phyloP scores from a whole-genome alignment of 2,888 invertebrate genomes.

The Ommatoiulus sabulosus region DNA sequence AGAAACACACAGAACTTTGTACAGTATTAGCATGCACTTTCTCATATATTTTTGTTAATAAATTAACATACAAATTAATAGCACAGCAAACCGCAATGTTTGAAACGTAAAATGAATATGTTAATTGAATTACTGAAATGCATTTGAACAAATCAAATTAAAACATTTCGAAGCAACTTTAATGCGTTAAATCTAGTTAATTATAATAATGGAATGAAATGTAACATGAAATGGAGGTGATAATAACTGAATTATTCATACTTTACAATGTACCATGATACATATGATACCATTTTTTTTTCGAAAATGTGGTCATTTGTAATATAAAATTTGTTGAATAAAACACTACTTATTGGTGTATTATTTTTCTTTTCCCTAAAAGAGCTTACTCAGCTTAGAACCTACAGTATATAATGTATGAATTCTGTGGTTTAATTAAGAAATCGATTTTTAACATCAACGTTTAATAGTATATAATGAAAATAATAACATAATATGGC shows the following conservation, averaged over 20 bases:
- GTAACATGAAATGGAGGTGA: no score
- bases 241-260: no score
- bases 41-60: conserved; percentile 73
- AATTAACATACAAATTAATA: conserved; percentile 65
- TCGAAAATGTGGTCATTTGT: no score
- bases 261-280: no score
- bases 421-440: not conserved
- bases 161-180: not conserved
- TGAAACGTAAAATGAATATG: not conserved
- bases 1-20: conserved; percentile 14
- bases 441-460: not conserved
- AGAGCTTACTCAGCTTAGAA: not conserved
- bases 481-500: no score
- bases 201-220: no score
- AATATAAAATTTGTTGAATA: no score
- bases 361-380: no score
- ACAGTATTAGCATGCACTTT: conserved; percentile 45
- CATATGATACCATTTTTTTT: no score
- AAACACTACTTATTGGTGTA: no score
- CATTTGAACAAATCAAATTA: not conserved
- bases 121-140: not conserved
- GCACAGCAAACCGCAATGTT: not conserved
- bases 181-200: no score
- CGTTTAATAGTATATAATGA: no score
- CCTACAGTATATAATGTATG: not conserved